phyloP scores from a whole-genome alignment of 2,797 vertebrate species.

The Smutsia gigantea region DNA sequence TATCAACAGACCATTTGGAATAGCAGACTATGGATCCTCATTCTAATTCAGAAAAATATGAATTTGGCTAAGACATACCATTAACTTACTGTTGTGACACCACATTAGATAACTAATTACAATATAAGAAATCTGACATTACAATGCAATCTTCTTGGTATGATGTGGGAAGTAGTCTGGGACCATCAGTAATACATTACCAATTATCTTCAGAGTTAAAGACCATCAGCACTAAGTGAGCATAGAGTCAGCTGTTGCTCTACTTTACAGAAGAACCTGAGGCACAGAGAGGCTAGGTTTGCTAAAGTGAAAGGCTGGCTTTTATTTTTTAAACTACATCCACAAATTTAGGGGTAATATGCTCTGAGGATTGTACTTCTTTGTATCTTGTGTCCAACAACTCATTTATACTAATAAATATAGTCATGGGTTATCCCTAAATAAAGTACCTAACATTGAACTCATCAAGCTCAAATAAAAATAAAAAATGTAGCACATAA shows the following conservation, averaged over 20 bases:
- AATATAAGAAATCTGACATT: slow-evolving; percentile 21
- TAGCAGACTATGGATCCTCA: slow-evolving; percentile 14
- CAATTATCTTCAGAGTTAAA: slow-evolving; percentile 43
- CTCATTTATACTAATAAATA: background rate
- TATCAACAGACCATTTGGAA: slow-evolving; percentile 25
- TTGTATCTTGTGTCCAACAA: slow-evolving; percentile 1
- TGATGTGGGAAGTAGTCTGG: background rate
- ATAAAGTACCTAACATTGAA: slow-evolving; percentile 60
- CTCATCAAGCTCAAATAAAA: slow-evolving; percentile 1
- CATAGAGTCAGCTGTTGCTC: background rate
- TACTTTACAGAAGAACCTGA: background rate
- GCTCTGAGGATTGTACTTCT: slow-evolving; percentile 3
- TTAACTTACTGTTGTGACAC: background rate
- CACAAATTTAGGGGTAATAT: background rate
- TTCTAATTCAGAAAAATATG: slow-evolving; percentile 44
- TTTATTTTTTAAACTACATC: background rate
- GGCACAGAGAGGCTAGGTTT: background rate
- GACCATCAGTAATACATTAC: background rate
- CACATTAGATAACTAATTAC: slow-evolving; percentile 32
- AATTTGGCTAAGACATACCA: slow-evolving; percentile 23
- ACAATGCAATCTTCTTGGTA: background rate
- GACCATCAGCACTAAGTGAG: background rate
- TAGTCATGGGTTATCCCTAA: slow-evolving; percentile 31
- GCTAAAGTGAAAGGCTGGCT: background rate
- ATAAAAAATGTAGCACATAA: slow-evolving; percentile 33